Evolutionary conservation across 2,888 invertebrate species (phyloP), one percentile per base, ranked within the genome.

Genomic region (Andrena camellia): DNA sequence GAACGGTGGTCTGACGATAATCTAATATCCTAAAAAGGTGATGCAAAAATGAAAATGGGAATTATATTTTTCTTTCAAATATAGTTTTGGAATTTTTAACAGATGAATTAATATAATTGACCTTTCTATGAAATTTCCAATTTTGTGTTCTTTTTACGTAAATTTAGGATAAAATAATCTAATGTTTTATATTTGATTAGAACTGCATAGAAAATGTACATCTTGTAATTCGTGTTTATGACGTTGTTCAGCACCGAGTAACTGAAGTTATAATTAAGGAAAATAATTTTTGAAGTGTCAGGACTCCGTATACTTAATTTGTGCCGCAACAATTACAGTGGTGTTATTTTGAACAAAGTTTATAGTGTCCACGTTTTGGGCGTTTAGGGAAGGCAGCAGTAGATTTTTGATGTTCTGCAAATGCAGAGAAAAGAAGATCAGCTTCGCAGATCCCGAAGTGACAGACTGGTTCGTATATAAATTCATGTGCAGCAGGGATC

Each of bases 401-500:
- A 63, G 33, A 42, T 8, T 35, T 13, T 64, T 20, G 84, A 71
- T 26, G 20, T 5, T 42, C 8, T 63, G 48, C 52, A 78, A 73
- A 17, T 48, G 26, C 17, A 73, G 67, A 23, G 52, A 42, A 6
- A 86, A 71, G 78, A 90, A 78, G 57, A 88, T 92, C n/a, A 75
- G 74, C 7, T 92, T 92, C 62, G 76, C 80, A 64, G 85, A 90
- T 85, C 92, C 92, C 0, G 90, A 90, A 76, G 89, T 92, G 26
- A 83, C 90, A 10, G 84, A 88, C 31, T 86, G 83, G 74, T 89
- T 86, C 70, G 79, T 86, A 71, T 91, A 91, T 60, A 81, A 48
- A 66, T 68, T 88, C 5, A 64, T 74, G 71, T 26, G 74, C 70
- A 81, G 74, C 63, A 50, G 59, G 54, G 69, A 73, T 62, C 8